Percentiles rank a stretch among this genome's conserved stretches.
phyloP scores from a whole-genome alignment of 2,797 vertebrate genomes.

The Anas georgica region DNA sequence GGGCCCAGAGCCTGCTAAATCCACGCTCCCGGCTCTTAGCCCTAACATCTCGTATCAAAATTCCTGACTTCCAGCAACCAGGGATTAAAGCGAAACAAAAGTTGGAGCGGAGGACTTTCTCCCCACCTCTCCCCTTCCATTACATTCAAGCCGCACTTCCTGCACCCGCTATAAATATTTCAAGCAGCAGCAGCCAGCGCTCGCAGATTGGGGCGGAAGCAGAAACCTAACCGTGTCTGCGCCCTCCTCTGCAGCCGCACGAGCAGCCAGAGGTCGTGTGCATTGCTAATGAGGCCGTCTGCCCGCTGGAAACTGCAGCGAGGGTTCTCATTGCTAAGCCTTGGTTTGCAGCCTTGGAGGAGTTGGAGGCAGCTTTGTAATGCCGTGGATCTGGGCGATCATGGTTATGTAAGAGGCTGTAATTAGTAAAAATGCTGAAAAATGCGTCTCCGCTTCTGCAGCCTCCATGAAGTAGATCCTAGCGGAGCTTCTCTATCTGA shows the following conservation, averaged over 20 bases:
- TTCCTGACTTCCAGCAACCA: conserved; percentile 37
- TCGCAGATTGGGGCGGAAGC: conserved; percentile 50
- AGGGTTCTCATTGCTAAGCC: neutral
- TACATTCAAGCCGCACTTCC: conserved; percentile 69
- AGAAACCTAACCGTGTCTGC: conserved; percentile 50
- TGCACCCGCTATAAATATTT: conserved; percentile 72
- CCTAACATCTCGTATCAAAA: conserved; percentile 25
- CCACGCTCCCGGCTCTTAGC: neutral
- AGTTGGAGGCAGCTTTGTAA: neutral
- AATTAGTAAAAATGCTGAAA: conserved; percentile 1
- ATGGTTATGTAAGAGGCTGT: neutral
- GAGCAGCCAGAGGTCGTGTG: conserved; percentile 48
- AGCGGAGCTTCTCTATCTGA: neutral
- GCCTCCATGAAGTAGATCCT: neutral
- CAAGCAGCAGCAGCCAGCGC: conserved; percentile 66
- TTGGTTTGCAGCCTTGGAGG: neutral
- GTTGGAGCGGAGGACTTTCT: conserved; percentile 49
- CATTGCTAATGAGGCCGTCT: conserved; percentile 40
- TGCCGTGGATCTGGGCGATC: neutral
- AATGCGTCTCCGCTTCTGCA: neutral
- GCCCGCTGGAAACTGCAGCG: neutral
- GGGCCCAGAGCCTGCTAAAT: conserved; percentile 31
- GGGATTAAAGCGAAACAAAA: conserved; percentile 40
- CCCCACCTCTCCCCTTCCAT: neutral
- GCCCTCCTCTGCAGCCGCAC: conserved; percentile 18